Evolutionary conservation across 2,113 vertebrate genomes (phyloP).

Genomic region (Parus major): DNA sequence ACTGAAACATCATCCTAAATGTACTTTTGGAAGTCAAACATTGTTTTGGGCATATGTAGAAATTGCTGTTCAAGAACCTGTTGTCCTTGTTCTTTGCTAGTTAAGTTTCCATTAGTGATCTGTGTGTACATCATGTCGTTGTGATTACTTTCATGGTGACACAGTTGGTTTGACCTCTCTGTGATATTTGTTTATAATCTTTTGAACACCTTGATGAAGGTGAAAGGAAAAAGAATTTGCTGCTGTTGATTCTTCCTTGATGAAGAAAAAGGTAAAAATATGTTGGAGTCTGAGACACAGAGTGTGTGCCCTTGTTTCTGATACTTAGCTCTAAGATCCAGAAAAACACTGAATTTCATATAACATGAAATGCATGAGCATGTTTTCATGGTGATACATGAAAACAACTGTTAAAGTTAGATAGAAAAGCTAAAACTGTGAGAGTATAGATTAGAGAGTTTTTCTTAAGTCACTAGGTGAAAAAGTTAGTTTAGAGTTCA

Average conservation of each 20-base stretch:
- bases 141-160: not conserved
- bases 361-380: too few relatives aligned
- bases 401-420: too few relatives aligned
- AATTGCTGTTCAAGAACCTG: not conserved
- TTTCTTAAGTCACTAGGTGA: too few relatives aligned
- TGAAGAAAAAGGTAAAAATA: not conserved
- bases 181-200: not conserved
- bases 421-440: too few relatives aligned
- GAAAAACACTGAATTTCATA: too few relatives aligned
- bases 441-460: too few relatives aligned
- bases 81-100: not conserved
- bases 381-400: too few relatives aligned
- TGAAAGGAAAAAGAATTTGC: not conserved
- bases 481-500: too few relatives aligned
- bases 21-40: not conserved
- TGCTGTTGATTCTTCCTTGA: not conserved
- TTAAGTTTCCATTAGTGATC: not conserved
- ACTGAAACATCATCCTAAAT: not conserved
- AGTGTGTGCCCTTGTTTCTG: too few relatives aligned
- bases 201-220: not conserved
- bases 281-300: too few relatives aligned
- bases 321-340: too few relatives aligned
- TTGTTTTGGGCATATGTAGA: not conserved
- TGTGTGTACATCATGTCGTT: rapidly evolving
- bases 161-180: not conserved